These are phyloP conservation scores for Colinus virginianus DNA, from an alignment of 2,113 vertebrate genomes.

Conservation along the genomic window DNA sequence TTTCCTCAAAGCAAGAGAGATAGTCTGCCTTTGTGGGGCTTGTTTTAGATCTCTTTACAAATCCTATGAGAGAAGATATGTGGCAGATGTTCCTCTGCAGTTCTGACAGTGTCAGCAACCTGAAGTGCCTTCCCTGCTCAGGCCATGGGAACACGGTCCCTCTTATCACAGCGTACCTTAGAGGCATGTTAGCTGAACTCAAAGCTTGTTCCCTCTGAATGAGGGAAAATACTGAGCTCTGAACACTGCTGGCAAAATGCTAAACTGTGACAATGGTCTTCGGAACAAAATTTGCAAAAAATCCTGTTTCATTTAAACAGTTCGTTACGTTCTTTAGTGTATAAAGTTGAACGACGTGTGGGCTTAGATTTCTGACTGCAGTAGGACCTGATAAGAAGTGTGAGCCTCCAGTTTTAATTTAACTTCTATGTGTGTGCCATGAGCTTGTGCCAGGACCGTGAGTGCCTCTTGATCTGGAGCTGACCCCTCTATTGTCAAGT, in stretches of 20 bases:
- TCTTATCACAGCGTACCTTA: not conserved
- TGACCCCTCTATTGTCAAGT: not conserved
- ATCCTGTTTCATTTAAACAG: not conserved
- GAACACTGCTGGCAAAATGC: not conserved
- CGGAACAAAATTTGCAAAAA: not conserved
- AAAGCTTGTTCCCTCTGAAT: not conserved
- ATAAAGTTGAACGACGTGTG: not conserved
- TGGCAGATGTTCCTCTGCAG: not conserved
- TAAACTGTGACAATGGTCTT: not conserved
- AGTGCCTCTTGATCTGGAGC: not conserved
- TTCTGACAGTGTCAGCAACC: not conserved
- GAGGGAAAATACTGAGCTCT: not conserved
- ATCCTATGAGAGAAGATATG: not conserved
- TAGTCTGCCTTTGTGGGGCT: not conserved
- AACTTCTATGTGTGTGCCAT: not conserved
- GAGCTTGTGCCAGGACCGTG: not conserved
- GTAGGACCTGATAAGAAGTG: not conserved
- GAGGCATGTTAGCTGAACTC: not conserved
- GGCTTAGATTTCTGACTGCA: not conserved
- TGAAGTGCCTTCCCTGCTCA: not conserved
- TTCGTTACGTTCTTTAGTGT: not conserved
- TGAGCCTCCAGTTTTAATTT: not conserved
- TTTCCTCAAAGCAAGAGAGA: not conserved
- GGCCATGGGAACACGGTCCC: not conserved
- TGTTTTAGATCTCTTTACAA: conserved; percentile 12